phyloP scores from a whole-genome alignment of 2,888 invertebrate genomes.

The Galerucella calmariensis region DNA sequence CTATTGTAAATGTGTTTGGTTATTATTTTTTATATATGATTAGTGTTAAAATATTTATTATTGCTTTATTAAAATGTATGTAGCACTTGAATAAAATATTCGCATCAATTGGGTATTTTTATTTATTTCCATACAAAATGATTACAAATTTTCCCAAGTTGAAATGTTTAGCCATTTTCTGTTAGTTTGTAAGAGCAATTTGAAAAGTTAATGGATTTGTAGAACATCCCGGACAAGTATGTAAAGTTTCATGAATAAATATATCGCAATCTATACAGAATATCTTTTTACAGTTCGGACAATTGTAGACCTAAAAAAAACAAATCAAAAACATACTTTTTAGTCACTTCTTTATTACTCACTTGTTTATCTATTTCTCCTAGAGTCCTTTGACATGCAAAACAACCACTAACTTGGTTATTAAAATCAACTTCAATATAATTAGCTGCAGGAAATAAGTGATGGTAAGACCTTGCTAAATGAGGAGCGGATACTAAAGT shows the following conservation, averaged over 20 bases:
- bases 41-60: not conserved
- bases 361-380: constrained; percentile 77
- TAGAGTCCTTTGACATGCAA: constrained; percentile 80
- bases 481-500: constrained; percentile 98
- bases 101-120: not conserved
- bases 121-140: not conserved
- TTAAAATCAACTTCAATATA: constrained; percentile 79
- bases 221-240: constrained; percentile 97
- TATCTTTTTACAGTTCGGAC: constrained; percentile 79
- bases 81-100: not conserved
- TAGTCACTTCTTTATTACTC: constrained; percentile 53
- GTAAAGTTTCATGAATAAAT: constrained; percentile 91
- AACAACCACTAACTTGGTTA: constrained; percentile 73
- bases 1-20: not conserved
- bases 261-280: constrained; percentile 97
- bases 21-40: not conserved
- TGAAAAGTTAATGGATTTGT: constrained; percentile 70
- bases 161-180: not conserved
- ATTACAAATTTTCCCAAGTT: no score
- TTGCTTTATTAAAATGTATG: not conserved
- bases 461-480: constrained; percentile 96
- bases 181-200: constrained; percentile 50
- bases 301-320: constrained; percentile 78
- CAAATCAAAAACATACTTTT: not conserved
- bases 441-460: constrained; percentile 91